Percentiles rank a stretch among this genome's conserved stretches.
These are phyloP conservation scores for Dinothrombium tinctorium DNA, from an alignment of 1,140 invertebrate genomes.

Conservation along the genomic window DNA sequence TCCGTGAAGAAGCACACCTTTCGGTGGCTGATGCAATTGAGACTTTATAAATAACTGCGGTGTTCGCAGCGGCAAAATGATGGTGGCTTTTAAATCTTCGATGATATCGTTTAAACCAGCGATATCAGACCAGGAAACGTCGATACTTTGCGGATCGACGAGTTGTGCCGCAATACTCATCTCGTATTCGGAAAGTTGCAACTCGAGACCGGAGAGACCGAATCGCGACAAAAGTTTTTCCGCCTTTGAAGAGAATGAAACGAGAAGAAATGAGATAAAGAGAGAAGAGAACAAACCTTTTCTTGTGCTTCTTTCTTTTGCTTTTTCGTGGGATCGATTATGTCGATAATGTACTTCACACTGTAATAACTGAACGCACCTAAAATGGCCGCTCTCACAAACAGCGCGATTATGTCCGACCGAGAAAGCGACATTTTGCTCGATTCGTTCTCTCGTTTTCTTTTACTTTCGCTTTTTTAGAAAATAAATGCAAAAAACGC, in stretches of 20 bases:
- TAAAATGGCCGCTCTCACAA: constrained; percentile 48
- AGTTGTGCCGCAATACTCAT: constrained; percentile 84
- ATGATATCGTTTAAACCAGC: constrained; percentile 73
- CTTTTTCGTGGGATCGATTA: constrained; percentile 27
- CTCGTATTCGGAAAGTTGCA: constrained; percentile 47
- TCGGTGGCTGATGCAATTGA: constrained; percentile 67
- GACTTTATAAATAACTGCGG: constrained; percentile 64
- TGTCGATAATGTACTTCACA: constrained; percentile 55
- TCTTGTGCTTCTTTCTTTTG: constrained; percentile 26
- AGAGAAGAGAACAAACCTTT: constrained; percentile 18
- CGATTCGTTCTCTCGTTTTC: no score
- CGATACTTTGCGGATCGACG: constrained; percentile 63
- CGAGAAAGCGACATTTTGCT: no score
- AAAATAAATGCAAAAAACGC: no score
- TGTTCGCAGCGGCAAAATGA: constrained; percentile 70
- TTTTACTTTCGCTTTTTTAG: no score
- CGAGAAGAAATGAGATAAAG: neutral
- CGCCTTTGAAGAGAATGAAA: constrained; percentile 24
- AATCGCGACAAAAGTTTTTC: constrained; percentile 30
- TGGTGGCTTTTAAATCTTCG: constrained; percentile 69
- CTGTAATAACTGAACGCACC: constrained; percentile 60
- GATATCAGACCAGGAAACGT: constrained; percentile 70
- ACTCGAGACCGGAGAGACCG: constrained; percentile 23
- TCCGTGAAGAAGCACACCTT: constrained; percentile 54
- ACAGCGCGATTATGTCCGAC: constrained; percentile 36